Percentiles rank a stretch among this genome's conserved stretches.
Evolutionary conservation across 2,113 vertebrate genomes (phyloP).

Genomic region (Hirundichthys speculiger): DNA sequence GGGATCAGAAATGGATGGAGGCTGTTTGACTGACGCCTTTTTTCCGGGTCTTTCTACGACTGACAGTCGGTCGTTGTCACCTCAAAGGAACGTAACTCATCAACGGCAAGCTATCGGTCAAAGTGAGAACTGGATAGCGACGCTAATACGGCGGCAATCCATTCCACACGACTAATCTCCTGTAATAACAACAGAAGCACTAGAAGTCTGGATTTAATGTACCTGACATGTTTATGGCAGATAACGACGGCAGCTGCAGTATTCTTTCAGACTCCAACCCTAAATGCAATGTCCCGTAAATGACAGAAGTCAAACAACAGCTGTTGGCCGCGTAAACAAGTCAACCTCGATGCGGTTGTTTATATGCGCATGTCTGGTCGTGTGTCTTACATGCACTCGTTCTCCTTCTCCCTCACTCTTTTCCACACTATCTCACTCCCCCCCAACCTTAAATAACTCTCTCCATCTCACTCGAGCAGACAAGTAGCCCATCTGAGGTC

Average conservation of each 20-base stretch:
- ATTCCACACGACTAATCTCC: constrained; percentile 51
- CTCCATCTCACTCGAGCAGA: constrained; percentile 55
- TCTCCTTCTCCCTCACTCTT: constrained; percentile 15
- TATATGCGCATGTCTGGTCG: constrained; percentile 6
- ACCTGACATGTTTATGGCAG: constrained; percentile 36
- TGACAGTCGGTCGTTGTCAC: constrained; percentile 60
- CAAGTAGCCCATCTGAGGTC: constrained; percentile 49
- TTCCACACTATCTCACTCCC: constrained; percentile 31
- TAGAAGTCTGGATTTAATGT: constrained; percentile 26
- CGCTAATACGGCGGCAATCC: constrained; percentile 39
- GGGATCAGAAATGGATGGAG: constrained; percentile 46
- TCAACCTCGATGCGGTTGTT: constrained; percentile 49
- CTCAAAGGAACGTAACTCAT: constrained; percentile 63
- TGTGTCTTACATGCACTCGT: not conserved
- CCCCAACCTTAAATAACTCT: constrained; percentile 41
- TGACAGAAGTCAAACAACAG: constrained; percentile 56
- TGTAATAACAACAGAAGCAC: constrained; percentile 28
- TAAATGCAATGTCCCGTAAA: constrained; percentile 43
- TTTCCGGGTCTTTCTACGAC: constrained; percentile 52
- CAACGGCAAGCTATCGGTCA: constrained; percentile 66
- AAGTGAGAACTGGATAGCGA: constrained; percentile 50
- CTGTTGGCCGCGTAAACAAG: constrained; percentile 56
- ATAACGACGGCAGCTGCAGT: constrained; percentile 39
- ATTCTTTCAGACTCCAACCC: constrained; percentile 23
- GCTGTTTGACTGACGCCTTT: constrained; percentile 47